Percentiles rank a stretch among this genome's conserved stretches.
phyloP scores from a whole-genome alignment of 2,113 vertebrate genomes.

The Hemibates koningsi region DNA sequence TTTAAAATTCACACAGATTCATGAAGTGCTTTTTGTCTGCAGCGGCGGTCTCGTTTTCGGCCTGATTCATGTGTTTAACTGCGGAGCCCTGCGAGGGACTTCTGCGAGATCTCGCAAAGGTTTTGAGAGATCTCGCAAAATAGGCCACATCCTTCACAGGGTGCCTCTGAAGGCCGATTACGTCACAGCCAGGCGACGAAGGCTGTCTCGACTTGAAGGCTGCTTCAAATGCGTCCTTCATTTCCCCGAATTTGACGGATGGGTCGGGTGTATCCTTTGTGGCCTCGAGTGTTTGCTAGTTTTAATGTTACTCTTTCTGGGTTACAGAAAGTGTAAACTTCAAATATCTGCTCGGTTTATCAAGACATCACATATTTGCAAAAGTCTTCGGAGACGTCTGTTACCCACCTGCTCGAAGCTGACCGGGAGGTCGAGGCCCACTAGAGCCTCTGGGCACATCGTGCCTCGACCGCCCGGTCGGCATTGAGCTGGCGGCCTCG shows the following conservation, averaged over 20 bases:
- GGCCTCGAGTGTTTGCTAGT: neutral
- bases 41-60: neutral
- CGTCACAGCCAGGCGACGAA: neutral
- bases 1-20: neutral
- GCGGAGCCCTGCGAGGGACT: neutral
- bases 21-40: neutral
- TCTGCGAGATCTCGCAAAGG: neutral
- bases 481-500: fast-evolving
- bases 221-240: neutral
- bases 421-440: neutral
- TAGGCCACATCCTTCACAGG: no score
- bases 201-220: neutral
- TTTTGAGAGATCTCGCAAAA: no score
- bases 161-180: no score
- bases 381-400: neutral
- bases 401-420: neutral
- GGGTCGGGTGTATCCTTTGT: neutral
- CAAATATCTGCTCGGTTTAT: neutral
- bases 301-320: neutral
- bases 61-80: neutral
- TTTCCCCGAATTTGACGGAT: neutral
- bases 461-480: fast-evolving
- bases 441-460: neutral
- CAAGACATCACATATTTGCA: neutral
- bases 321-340: neutral